These are phyloP conservation scores for Atethmia centrago DNA, from an alignment of 2,888 invertebrate species.

Conservation along the genomic window DNA sequence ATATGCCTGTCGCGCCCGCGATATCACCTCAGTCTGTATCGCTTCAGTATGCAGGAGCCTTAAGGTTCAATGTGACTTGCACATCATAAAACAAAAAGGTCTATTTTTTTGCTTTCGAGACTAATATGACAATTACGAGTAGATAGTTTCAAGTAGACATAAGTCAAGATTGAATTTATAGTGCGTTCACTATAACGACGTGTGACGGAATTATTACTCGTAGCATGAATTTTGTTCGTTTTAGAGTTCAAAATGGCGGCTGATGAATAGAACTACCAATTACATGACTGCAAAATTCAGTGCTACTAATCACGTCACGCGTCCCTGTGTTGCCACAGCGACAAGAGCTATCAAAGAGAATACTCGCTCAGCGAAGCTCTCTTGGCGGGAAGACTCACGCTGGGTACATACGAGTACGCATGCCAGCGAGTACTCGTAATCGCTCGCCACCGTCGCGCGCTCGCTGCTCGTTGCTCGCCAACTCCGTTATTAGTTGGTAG, in stretches of 20 bases:
- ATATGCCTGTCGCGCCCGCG: no score
- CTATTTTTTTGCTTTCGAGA: neutral
- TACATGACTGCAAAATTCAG: no score
- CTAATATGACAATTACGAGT: neutral
- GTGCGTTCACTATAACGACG: no score
- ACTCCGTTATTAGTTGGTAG: neutral
- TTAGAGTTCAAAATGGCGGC: no score
- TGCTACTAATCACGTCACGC: no score
- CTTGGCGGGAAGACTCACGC: no score
- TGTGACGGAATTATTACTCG: no score
- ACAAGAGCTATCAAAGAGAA: neutral
- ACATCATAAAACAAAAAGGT: neutral
- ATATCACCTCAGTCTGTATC: no score
- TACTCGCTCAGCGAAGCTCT: neutral
- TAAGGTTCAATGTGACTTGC: neutral
- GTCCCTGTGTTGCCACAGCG: neutral
- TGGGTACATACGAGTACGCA: neutral
- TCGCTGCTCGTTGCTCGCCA: neutral
- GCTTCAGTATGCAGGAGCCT: no score
- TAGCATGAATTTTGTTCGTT: no score
- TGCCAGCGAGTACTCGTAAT: neutral
- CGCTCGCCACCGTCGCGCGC: neutral
- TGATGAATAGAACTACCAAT: no score
- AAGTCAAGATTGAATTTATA: no score
- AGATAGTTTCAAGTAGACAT: neutral